Percentiles rank a stretch among this genome's conserved stretches.
phyloP scores from a whole-genome alignment of 2,113 vertebrate species.

The Engraulis encrasicolus region DNA sequence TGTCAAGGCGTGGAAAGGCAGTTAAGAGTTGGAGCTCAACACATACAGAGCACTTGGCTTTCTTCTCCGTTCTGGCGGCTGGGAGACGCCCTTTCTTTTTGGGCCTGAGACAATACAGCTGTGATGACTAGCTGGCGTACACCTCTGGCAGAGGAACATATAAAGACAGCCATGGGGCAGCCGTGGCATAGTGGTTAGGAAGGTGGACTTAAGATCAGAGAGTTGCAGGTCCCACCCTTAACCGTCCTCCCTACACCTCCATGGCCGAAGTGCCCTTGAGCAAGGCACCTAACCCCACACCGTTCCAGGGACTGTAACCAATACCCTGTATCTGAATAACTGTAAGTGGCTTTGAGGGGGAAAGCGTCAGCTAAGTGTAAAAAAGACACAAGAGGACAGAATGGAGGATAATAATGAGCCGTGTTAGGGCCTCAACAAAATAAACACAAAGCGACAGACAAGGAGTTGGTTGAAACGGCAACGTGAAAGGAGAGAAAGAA shows the following conservation, averaged over 20 bases:
- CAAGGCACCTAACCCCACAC: too few species aligned
- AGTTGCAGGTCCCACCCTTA: too few species aligned
- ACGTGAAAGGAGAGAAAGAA: not conserved
- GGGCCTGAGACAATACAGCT: not conserved
- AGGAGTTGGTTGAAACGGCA: not conserved
- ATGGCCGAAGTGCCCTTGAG: too few species aligned
- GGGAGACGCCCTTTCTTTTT: not conserved
- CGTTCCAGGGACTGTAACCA: too few species aligned
- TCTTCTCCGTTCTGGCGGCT: not conserved
- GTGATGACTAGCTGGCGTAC: not conserved
- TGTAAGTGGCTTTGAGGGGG: too few species aligned
- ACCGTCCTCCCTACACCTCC: too few species aligned
- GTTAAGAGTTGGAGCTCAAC: not conserved
- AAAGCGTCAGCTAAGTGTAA: too few species aligned
- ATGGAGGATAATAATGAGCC: slow-evolving; percentile 20
- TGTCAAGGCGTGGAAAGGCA: too few species aligned
- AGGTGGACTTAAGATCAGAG: too few species aligned
- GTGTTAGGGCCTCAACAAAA: not conserved
- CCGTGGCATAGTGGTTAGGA: too few species aligned
- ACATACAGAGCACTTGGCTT: not conserved
- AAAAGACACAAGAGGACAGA: not conserved
- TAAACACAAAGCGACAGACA: not conserved
- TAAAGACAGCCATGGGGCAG: too few species aligned
- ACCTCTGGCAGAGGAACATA: not conserved
- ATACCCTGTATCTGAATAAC: too few species aligned